A percentile compares a stretch with the other conserved stretches of the same genome.
Conservation (phyloP, 2,888 invertebrate genomes). For the Lycophotia porphyrea region DNA sequence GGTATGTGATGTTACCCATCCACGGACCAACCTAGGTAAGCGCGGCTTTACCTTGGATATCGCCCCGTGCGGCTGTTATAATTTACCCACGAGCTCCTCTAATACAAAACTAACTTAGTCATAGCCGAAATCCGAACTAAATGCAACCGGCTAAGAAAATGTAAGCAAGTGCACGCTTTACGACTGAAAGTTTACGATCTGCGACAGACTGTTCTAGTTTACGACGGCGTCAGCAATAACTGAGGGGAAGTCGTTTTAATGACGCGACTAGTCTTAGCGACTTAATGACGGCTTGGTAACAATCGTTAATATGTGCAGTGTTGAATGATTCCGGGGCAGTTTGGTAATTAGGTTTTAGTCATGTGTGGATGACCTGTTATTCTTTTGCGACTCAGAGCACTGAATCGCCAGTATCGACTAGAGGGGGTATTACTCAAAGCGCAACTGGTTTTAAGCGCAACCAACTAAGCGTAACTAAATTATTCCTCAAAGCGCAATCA, state of each 20-base stretch:
- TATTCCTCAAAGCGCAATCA: too few relatives aligned
- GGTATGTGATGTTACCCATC: not conserved
- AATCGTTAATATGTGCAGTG: slow-evolving; percentile 42
- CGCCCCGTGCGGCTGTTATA: not conserved
- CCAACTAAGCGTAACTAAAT: too few relatives aligned
- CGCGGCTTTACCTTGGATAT: not conserved
- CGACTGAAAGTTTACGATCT: slow-evolving; percentile 60
- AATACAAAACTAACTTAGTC: slow-evolving; percentile 11
- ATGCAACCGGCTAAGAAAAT: slow-evolving; percentile 50
- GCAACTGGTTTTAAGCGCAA: too few relatives aligned
- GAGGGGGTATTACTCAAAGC: too few relatives aligned
- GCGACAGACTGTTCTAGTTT: slow-evolving; percentile 59
- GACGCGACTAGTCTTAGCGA: slow-evolving; percentile 50
- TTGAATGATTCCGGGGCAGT: slow-evolving; percentile 8
- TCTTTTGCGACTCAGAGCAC: not conserved
- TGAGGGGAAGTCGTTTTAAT: slow-evolving; percentile 60
- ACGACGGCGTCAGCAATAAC: slow-evolving; percentile 63
- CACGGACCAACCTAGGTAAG: not conserved
- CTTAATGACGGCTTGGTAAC: slow-evolving; percentile 54
- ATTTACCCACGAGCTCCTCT: not conserved
- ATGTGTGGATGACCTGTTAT: not conserved
- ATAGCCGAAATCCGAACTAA: slow-evolving; percentile 29
- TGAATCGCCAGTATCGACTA: not conserved
- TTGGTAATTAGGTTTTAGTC: slow-evolving; percentile 1
- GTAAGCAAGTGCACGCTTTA: slow-evolving; percentile 63